phyloP scores from a whole-genome alignment of 2,888 invertebrate genomes.

The Aethes cnicana region DNA sequence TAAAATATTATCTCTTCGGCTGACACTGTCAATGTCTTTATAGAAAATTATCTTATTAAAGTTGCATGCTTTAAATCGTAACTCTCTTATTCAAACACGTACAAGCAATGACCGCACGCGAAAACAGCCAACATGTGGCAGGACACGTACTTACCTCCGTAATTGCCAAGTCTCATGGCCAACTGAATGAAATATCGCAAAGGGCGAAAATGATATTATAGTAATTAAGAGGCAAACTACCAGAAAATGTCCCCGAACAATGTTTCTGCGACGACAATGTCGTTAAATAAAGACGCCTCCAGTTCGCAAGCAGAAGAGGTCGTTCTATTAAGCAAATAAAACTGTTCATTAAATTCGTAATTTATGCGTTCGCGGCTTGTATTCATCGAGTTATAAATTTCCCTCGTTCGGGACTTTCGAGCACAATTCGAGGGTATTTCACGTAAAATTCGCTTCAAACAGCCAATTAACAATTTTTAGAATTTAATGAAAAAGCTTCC shows the following conservation, averaged over 20 bases:
- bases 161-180: constrained; percentile 36
- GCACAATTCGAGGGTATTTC: constrained; percentile 36
- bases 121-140: constrained; percentile 46
- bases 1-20: too few relatives aligned
- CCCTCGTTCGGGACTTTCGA: constrained; percentile 46
- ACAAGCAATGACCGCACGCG: constrained; percentile 41
- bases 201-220: constrained; percentile 59
- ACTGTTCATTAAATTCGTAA: constrained; percentile 55
- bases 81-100: too few relatives aligned
- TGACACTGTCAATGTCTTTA: too few relatives aligned
- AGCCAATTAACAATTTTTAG: constrained; percentile 27
- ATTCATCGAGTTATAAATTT: constrained; percentile 56
- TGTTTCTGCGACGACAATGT: constrained; percentile 54
- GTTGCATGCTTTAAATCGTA: too few relatives aligned
- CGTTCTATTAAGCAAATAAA: constrained; percentile 47
- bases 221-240: constrained; percentile 66
- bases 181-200: constrained; percentile 55
- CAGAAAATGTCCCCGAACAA: constrained; percentile 60
- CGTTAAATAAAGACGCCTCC: constrained; percentile 50
- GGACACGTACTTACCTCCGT: constrained; percentile 37
- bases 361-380: constrained; percentile 56
- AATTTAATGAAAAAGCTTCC: constrained; percentile 5
- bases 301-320: constrained; percentile 39
- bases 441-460: constrained; percentile 31
- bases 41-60: too few relatives aligned